These are phyloP conservation scores for Umimayanthus kanabou DNA, from an alignment of 92 coral and sea anemone genomes.

Conservation along the genomic window DNA sequence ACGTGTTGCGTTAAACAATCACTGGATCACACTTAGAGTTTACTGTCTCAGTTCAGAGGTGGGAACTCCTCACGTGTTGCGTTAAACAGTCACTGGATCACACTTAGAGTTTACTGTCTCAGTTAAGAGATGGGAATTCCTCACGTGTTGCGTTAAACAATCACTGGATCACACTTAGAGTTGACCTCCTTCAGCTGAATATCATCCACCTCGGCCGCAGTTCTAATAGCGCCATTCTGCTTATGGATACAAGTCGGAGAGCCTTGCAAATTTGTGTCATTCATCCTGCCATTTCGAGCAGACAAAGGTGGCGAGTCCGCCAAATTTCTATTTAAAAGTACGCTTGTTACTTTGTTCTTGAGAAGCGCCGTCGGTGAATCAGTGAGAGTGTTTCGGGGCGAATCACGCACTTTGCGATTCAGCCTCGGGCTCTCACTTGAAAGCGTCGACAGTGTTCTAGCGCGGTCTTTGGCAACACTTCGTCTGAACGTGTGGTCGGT, in stretches of 20 bases:
- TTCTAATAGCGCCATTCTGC: neutral
- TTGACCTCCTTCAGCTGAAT: neutral
- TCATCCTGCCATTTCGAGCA: neutral
- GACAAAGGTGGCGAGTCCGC: neutral
- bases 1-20: no score
- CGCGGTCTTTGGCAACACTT: conserved; percentile 36
- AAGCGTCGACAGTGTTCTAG: conserved; percentile 13
- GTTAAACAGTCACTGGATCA: no score
- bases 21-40: no score
- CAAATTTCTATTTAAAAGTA: neutral
- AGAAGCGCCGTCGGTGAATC: neutral
- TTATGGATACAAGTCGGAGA: neutral
- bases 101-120: no score
- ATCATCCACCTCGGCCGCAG: neutral
- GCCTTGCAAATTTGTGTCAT: neutral
- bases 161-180: neutral
- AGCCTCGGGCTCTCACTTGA: conserved; percentile 25
- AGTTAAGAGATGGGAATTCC: no score
- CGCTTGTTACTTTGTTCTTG: neutral
- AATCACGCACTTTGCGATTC: neutral
- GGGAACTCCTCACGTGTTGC: no score
- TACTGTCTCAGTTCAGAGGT: no score
- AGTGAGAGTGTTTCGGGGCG: conserved; percentile 10
- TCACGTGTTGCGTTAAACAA: neutral
- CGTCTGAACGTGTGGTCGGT: conserved; percentile 74